Percentiles rank a stretch among this genome's conserved stretches.
These are phyloP conservation scores for Cantharis nigra DNA, from an alignment of 2,888 invertebrate species.

Conservation along the genomic window DNA sequence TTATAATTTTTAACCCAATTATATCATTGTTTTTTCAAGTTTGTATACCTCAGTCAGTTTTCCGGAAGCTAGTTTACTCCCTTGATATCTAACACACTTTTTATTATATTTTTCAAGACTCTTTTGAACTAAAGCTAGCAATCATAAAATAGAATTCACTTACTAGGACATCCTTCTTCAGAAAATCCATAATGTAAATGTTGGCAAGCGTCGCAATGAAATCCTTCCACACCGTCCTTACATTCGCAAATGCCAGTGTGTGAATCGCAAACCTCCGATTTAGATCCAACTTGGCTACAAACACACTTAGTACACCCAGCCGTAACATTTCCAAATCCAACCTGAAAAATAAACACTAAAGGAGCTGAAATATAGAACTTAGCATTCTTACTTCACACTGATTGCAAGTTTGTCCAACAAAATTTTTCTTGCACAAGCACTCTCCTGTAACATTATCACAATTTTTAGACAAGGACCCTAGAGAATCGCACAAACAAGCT, in stretches of 20 bases:
- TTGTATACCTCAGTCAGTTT: too few species aligned
- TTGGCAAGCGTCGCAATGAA: slow-evolving; percentile 74
- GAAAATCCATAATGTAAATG: slow-evolving; percentile 73
- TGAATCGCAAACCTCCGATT: slow-evolving; percentile 71
- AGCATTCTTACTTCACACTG: slow-evolving; percentile 60
- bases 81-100: too few species aligned
- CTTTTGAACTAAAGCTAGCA: too few species aligned
- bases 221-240: slow-evolving; percentile 76
- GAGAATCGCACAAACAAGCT: slow-evolving; percentile 76
- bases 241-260: slow-evolving; percentile 80
- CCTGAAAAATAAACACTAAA: slow-evolving; percentile 47
- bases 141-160: slow-evolving; percentile 51
- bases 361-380: not conserved
- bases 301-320: slow-evolving; percentile 80
- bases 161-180: slow-evolving; percentile 68
- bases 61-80: too few species aligned
- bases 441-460: slow-evolving; percentile 77
- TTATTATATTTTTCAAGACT: too few species aligned
- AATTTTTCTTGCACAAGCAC: slow-evolving; percentile 75
- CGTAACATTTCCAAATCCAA: slow-evolving; percentile 74
- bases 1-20: too few species aligned
- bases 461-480: slow-evolving; percentile 71
- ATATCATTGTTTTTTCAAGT: too few species aligned
- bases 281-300: slow-evolving; percentile 74
- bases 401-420: slow-evolving; percentile 73